Conservation (phyloP, 2,797 vertebrate species). For the Setipinna tenuifilis region DNA sequence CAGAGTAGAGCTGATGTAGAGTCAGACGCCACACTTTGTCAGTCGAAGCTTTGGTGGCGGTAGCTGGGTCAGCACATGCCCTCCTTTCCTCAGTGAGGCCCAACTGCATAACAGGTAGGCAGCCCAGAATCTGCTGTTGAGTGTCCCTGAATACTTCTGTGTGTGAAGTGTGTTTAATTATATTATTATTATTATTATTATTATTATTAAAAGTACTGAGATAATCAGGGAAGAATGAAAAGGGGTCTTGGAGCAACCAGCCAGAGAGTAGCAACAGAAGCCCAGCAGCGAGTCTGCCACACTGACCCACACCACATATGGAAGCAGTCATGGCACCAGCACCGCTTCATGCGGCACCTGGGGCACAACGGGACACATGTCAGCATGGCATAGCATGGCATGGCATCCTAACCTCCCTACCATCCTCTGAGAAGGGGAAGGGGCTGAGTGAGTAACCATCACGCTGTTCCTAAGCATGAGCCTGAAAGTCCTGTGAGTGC, state of each 20-base stretch:
- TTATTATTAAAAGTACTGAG: background rate
- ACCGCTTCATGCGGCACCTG: background rate
- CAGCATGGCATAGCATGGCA: background rate
- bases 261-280: background rate
- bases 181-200: too few relatives aligned
- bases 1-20: background rate
- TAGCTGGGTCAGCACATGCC: background rate
- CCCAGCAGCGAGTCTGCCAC: background rate
- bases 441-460: background rate
- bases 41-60: background rate
- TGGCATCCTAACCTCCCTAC: conserved; percentile 2
- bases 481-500: conserved; percentile 6
- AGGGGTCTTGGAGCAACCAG: background rate
- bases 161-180: background rate
- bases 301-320: background rate
- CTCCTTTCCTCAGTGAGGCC: background rate
- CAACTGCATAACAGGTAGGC: conserved; percentile 20
- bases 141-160: conserved; percentile 12
- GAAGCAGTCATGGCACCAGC: background rate
- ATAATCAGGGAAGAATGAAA: conserved; percentile 1
- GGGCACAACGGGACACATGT: background rate
- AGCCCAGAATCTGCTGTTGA: background rate
- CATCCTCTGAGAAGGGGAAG: background rate
- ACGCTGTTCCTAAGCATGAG: background rate
- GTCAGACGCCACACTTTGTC: background rate